Evolutionary conservation across 1,140 invertebrate genomes (phyloP).

Genomic region (Drosophila pallidifrons): DNA sequence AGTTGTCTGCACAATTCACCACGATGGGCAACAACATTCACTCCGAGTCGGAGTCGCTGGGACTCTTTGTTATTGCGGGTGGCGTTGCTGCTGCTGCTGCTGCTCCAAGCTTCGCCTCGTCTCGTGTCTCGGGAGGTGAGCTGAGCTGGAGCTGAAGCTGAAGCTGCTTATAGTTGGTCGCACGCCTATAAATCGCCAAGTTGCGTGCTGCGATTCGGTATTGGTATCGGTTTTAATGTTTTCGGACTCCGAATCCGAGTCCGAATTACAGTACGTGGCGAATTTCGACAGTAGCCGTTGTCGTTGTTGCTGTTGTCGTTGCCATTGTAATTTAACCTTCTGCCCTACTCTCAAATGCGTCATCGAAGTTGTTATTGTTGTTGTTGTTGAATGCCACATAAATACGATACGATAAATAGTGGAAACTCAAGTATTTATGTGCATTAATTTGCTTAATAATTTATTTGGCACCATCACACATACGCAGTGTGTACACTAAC

Average conservation of each 20-base stretch:
- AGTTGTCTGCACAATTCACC: slow-evolving; percentile 35
- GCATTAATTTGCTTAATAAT: slow-evolving; percentile 68
- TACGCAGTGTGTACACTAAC: slow-evolving; percentile 15
- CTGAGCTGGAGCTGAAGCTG: slow-evolving; percentile 7
- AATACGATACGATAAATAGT: slow-evolving; percentile 22
- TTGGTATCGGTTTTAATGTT: slow-evolving; percentile 48
- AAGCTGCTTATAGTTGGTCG: slow-evolving; percentile 40
- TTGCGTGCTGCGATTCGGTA: slow-evolving; percentile 54
- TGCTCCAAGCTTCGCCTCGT: slow-evolving; percentile 1
- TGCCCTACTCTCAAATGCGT: slow-evolving; percentile 82
- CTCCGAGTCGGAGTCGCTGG: neutral
- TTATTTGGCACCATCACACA: slow-evolving; percentile 62
- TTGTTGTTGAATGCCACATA: slow-evolving; percentile 30
- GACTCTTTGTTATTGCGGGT: slow-evolving; percentile 47
- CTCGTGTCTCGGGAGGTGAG: neutral
- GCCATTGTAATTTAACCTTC: slow-evolving; percentile 81
- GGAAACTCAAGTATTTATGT: slow-evolving; percentile 28
- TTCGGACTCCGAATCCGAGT: slow-evolving; percentile 42
- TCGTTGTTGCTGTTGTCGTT: slow-evolving; percentile 53
- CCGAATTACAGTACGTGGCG: slow-evolving; percentile 49
- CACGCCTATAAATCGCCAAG: slow-evolving; percentile 54
- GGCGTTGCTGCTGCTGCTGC: slow-evolving; percentile 6
- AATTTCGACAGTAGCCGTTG: slow-evolving; percentile 45
- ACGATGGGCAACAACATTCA: slow-evolving; percentile 34
- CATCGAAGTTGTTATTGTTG: slow-evolving; percentile 56